Percentiles rank a stretch among this genome's conserved stretches.
phyloP scores from a whole-genome alignment of 2,797 vertebrate species.

The Nannoperca obscura region DNA sequence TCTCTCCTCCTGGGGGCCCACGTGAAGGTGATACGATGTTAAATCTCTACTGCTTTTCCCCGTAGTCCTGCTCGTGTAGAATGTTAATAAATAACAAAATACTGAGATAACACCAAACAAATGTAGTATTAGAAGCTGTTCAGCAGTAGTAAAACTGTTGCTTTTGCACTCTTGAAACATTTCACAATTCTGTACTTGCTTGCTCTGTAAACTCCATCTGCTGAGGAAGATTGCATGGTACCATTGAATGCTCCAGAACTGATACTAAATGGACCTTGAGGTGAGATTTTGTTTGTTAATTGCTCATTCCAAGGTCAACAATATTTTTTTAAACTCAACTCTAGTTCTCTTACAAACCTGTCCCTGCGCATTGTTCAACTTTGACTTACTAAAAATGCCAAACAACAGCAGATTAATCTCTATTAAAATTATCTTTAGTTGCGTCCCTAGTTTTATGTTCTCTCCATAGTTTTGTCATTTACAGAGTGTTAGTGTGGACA shows the following conservation, averaged over 20 bases:
- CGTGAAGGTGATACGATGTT: constrained; percentile 17
- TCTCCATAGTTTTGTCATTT: neutral
- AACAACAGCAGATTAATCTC: neutral
- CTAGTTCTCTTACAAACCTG: neutral
- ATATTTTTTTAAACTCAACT: neutral
- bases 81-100: constrained; percentile 26
- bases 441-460: neutral
- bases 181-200: neutral
- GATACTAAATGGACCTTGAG: neutral
- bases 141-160: neutral
- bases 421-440: neutral
- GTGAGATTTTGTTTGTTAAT: neutral
- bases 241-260: neutral
- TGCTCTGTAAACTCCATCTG: neutral
- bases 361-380: neutral
- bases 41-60: constrained; percentile 20
- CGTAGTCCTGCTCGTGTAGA: constrained; percentile 19
- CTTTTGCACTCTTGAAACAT: constrained; percentile 2
- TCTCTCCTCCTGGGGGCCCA: constrained; percentile 22
- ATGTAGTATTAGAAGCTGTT: neutral
- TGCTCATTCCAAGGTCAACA: neutral
- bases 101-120: neutral
- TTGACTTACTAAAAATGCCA: neutral
- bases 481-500: neutral
- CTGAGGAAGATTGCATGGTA: neutral